These are phyloP conservation scores for Apteryx owenii DNA, from an alignment of 2,113 vertebrate species.

Conservation along the genomic window DNA sequence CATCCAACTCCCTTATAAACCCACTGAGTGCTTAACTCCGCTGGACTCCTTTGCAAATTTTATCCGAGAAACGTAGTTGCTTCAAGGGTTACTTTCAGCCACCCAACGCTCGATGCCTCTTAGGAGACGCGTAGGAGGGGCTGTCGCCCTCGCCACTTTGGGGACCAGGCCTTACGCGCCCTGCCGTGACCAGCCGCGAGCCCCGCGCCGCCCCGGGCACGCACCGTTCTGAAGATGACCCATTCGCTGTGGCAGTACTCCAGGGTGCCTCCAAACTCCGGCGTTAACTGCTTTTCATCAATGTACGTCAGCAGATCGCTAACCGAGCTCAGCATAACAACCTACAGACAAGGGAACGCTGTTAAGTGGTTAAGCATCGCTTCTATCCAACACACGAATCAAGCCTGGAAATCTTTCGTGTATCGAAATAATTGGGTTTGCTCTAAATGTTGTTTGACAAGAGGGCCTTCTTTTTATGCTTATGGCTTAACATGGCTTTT, in stretches of 20 bases:
- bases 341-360: conserved; percentile 75
- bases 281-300: conserved; percentile 93
- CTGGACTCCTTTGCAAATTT: neutral
- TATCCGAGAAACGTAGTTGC: fast-evolving
- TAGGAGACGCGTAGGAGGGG: no score
- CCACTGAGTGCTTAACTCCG: neutral
- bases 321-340: conserved; percentile 98
- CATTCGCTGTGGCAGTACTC: conserved; percentile 96
- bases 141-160: neutral
- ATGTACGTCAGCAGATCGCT: conserved; percentile 94
- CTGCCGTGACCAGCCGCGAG: neutral
- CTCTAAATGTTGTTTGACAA: neutral
- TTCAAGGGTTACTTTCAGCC: neutral
- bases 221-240: conserved; percentile 94
- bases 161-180: neutral
- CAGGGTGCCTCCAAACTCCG: conserved; percentile 95
- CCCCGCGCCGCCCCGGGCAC: neutral
- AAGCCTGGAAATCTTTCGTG: neutral
- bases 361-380: neutral
- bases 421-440: fast-evolving
- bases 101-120: fast-evolving
- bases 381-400: neutral
- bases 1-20: neutral
- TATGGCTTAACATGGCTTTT: neutral
- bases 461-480: neutral